Evolutionary conservation across 2,797 vertebrate genomes (phyloP).

Genomic region (Lemur catta): DNA sequence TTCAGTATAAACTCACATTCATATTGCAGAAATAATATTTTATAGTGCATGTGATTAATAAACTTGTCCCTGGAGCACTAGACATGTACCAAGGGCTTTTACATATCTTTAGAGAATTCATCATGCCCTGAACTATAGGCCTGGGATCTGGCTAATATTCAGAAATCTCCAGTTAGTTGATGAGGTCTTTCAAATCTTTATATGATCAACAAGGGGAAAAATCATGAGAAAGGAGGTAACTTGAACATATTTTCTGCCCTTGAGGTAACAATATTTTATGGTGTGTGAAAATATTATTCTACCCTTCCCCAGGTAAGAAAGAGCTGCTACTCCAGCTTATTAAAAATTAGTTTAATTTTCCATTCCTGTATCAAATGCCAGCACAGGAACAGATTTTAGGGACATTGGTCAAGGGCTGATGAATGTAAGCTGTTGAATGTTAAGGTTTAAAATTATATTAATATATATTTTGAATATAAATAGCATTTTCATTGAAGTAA

Average conservation of each 20-base stretch:
- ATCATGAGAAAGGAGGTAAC: not conserved
- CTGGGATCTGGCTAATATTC: not conserved
- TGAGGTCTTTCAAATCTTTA: not conserved
- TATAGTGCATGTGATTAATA: not conserved
- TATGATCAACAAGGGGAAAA: not conserved
- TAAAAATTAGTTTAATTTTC: not conserved
- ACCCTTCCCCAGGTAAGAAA: not conserved
- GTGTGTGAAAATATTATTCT: not conserved
- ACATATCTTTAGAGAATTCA: not conserved
- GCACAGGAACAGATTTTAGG: not conserved
- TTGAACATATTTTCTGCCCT: not conserved
- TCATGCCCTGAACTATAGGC: not conserved
- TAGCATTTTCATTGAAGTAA: not conserved
- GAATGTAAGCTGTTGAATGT: not conserved
- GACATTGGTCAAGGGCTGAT: not conserved
- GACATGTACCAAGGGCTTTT: not conserved
- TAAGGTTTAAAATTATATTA: not conserved
- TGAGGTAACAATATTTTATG: not conserved
- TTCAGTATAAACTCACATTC: not conserved
- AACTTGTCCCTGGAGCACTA: not conserved
- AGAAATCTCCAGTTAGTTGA: not conserved
- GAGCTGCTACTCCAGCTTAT: not conserved
- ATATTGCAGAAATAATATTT: not conserved
- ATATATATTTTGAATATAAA: not conserved
- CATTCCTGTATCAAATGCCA: not conserved